Evolutionary conservation across 2,888 invertebrate genomes (phyloP).

Genomic region (Platycheirus rosarum): DNA sequence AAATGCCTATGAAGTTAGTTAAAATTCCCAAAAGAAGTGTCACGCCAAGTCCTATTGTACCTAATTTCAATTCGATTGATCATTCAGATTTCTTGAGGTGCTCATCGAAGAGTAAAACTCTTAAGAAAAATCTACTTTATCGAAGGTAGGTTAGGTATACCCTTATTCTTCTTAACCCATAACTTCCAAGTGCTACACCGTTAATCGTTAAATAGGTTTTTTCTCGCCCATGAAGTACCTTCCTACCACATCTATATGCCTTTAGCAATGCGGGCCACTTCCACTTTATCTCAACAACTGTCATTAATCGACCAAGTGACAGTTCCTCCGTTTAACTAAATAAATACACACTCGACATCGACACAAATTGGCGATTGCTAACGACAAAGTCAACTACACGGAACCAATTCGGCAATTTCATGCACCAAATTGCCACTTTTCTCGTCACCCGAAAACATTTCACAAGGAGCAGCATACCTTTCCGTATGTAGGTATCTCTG

Average conservation of each 20-base stretch:
- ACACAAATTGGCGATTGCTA: constrained; percentile 55
- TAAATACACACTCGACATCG: constrained; percentile 50
- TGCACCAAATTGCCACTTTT: constrained; percentile 82
- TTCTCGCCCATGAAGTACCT: constrained; percentile 17
- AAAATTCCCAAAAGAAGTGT: constrained; percentile 27
- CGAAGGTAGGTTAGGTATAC: constrained; percentile 8
- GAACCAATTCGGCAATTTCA: constrained; percentile 81
- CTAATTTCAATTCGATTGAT: constrained; percentile 55
- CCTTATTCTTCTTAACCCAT: constrained; percentile 29
- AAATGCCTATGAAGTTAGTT: no score
- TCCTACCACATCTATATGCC: background rate
- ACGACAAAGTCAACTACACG: constrained; percentile 75
- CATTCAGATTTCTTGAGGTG: constrained; percentile 14
- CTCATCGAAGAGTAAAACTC: constrained; percentile 2
- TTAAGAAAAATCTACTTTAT: background rate
- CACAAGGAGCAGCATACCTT: constrained; percentile 34
- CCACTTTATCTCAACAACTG: constrained; percentile 68
- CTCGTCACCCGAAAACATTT: constrained; percentile 46
- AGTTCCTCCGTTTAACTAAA: constrained; percentile 50
- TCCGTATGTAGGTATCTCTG: constrained; percentile 25
- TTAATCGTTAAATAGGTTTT: constrained; percentile 28
- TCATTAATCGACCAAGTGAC: constrained; percentile 71
- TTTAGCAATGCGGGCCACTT: constrained; percentile 59
- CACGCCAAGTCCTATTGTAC: constrained; percentile 30
- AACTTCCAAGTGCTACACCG: constrained; percentile 2